A percentile compares a stretch with the other conserved stretches of the same genome.
phyloP scores from a whole-genome alignment of 2,113 vertebrate species.

The Pomatorhinus ruficollis region DNA sequence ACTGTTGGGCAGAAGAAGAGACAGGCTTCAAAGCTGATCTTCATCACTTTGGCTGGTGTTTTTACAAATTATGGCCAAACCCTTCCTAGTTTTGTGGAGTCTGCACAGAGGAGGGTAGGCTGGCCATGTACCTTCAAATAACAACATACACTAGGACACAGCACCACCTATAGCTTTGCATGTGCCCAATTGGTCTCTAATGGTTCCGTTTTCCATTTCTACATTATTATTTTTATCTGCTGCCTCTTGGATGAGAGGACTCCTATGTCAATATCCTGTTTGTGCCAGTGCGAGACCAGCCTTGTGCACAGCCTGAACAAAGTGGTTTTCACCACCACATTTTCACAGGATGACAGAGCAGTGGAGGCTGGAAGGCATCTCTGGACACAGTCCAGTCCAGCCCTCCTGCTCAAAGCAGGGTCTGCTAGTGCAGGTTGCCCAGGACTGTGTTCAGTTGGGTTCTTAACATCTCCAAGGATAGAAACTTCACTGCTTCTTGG shows the following conservation, averaged over 20 bases:
- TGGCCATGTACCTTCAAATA: neutral
- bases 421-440: neutral
- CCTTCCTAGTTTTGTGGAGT: neutral
- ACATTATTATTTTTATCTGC: neutral
- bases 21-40: neutral
- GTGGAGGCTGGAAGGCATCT: neutral
- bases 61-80: neutral
- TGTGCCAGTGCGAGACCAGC: neutral
- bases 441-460: neutral
- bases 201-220: neutral
- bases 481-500: neutral
- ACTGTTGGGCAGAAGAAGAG: neutral
- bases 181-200: fast-evolving
- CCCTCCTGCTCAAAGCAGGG: neutral
- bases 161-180: neutral
- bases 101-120: neutral
- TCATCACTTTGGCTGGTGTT: neutral
- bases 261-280: neutral
- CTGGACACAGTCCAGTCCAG: neutral
- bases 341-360: neutral
- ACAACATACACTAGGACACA: neutral
- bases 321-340: neutral
- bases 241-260: neutral
- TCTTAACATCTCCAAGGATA: neutral
- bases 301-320: neutral